Evolutionary conservation across 2,113 vertebrate genomes (phyloP), one percentile per base, ranked within the genome.

Genomic region (Albula goreensis): DNA sequence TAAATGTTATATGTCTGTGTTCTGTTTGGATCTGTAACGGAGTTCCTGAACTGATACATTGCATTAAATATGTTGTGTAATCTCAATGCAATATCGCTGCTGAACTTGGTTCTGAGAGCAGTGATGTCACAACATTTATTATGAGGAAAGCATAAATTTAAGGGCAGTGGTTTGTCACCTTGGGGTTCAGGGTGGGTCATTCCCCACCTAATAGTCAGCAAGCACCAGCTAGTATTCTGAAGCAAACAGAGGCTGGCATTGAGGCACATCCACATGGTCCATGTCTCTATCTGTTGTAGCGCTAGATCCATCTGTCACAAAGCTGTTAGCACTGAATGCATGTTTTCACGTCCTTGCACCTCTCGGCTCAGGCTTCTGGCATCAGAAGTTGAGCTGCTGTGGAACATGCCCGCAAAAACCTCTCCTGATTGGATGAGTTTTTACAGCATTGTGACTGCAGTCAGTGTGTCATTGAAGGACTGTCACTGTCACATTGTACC

Each of bases 361-460:
- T 70, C 82, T 17, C 50, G 12, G 15, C 83, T 41, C 51, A 53
- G 49, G 63, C 12, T 5, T 11, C 49, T 74, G 83, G 9, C 1
- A 17, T 10, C 31, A 22, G 57, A 56, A 5, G 66, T 6, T 70
- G 66, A 17, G 2, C 77, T 78, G 31, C 77, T 78, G 66, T n/a
- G 22, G 25, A 31, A 74, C 22, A 31, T 10, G 70, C 8, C 5
- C 70, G 31, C n/a, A 19, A 74, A 31, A 31, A 3, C 31, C 70
- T 74, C n/a, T 74, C 66, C 66, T 74, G 66, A 74, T 74, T 74
- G 66, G 66, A n/a, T 74, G 78, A 12, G 41, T 48, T 49, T 79
- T 17, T 17, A 7, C 48, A 50, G 78, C 12, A 15, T 79, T 49
- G 41, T 79, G 41, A 79, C 19, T 4, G 13, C 78, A 79, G 78